Conservation (phyloP, 2,888 invertebrate genomes). For the Aphrophora alni region DNA sequence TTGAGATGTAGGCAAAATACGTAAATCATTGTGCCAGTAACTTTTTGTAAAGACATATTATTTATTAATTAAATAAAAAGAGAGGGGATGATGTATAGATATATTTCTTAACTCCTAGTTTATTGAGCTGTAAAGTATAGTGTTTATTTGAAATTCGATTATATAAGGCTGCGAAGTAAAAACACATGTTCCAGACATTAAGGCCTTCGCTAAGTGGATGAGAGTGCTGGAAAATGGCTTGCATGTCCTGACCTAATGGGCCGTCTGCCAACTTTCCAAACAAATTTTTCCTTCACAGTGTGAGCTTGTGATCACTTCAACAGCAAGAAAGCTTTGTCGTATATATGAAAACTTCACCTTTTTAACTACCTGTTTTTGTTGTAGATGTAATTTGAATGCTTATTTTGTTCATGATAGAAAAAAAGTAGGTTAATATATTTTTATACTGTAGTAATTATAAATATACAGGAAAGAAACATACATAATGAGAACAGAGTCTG, state of each 20-base stretch:
- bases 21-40: no score
- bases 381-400: no score
- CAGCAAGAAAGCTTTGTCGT: not conserved
- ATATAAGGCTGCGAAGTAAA: not conserved
- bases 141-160: not conserved
- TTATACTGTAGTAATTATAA: no score
- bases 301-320: not conserved
- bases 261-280: not conserved
- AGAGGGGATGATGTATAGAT: not conserved
- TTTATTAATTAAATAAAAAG: not conserved
- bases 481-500: no score
- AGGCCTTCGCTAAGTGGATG: not conserved
- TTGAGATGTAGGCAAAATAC: no score
- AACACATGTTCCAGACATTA: not conserved
- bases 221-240: not conserved
- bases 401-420: no score
- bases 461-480: no score
- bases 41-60: no score
- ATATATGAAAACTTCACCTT: not conserved
- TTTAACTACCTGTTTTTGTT: no score
- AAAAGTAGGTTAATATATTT: no score
- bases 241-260: not conserved
- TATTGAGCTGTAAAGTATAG: not conserved
- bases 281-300: not conserved
- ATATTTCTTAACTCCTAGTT: not conserved